Evolutionary conservation across 2,888 invertebrate species (phyloP).

Genomic region (Julus scanicus): DNA sequence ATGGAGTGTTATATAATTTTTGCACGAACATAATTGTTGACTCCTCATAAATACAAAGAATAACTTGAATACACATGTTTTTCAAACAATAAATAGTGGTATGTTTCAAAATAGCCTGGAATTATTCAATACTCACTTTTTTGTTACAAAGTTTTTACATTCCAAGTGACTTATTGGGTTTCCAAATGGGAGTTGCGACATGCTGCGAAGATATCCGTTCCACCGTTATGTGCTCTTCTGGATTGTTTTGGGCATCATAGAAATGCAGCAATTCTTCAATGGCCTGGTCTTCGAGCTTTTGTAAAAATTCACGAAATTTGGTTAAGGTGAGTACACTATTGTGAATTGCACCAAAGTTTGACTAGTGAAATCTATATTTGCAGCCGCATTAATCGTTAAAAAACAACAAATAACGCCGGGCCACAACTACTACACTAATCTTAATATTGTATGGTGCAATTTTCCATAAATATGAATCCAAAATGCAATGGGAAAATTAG

Average conservation of each 20-base stretch:
- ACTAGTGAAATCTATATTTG: not conserved
- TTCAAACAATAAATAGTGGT: slow-evolving; percentile 9
- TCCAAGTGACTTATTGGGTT: slow-evolving; percentile 49
- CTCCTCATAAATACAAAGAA: not conserved
- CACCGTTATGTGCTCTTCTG: slow-evolving; percentile 80
- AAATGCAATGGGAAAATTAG: not conserved
- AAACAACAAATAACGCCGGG: too few relatives aligned
- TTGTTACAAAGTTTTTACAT: not conserved
- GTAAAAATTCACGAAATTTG: slow-evolving; percentile 61
- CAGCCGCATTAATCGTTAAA: too few relatives aligned
- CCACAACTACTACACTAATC: too few relatives aligned
- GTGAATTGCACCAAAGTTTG: not conserved
- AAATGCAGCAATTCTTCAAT: slow-evolving; percentile 81
- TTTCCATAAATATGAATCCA: not conserved
- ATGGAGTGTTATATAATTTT: not conserved
- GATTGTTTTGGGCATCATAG: slow-evolving; percentile 77
- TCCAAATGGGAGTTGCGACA: slow-evolving; percentile 73
- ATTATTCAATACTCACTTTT: not conserved
- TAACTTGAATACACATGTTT: not conserved
- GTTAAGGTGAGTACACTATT: not conserved
- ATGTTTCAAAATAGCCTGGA: slow-evolving; percentile 5
- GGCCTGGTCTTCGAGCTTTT: slow-evolving; percentile 84
- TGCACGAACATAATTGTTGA: not conserved
- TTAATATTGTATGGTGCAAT: not conserved
- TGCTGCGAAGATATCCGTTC: slow-evolving; percentile 72